phyloP scores from a whole-genome alignment of 2,797 vertebrate genomes.

The Pterois miles region DNA sequence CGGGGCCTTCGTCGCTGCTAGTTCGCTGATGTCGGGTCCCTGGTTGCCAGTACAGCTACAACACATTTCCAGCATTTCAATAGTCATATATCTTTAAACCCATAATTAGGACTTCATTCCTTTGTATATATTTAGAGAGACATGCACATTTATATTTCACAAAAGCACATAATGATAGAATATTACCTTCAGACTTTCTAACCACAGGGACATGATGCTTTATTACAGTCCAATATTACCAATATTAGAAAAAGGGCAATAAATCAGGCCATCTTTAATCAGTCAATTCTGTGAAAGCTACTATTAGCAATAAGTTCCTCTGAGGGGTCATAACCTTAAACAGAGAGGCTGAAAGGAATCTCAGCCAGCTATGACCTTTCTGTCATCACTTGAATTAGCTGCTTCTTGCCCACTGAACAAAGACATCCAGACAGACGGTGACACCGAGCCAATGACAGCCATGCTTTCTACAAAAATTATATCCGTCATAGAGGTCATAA shows the following conservation, averaged over 20 bases:
- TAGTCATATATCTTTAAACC: neutral
- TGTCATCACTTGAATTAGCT: constrained; percentile 57
- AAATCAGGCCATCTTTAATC: constrained; percentile 33
- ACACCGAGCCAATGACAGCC: constrained; percentile 23
- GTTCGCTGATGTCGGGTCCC: too few relatives aligned
- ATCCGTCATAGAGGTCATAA: constrained; percentile 28
- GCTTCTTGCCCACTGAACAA: constrained; percentile 41
- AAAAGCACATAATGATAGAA: neutral
- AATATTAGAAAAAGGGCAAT: neutral
- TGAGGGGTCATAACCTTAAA: constrained; percentile 47
- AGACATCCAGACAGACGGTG: constrained; percentile 30
- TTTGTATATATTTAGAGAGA: neutral
- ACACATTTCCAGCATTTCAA: neutral
- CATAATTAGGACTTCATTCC: neutral
- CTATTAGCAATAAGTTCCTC: constrained; percentile 27
- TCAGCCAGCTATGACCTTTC: constrained; percentile 52
- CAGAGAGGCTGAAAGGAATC: constrained; percentile 38
- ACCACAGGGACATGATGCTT: neutral
- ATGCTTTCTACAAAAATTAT: constrained; percentile 38
- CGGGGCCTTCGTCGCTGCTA: too few relatives aligned
- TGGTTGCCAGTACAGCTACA: neutral
- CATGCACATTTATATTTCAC: neutral
- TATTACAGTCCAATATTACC: neutral
- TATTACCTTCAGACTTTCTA: neutral
- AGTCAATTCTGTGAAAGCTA: constrained; percentile 20